Evolutionary conservation across 2,797 vertebrate species (phyloP), one percentile per base, ranked within the genome.

Genomic region (Anguilla anguilla): DNA sequence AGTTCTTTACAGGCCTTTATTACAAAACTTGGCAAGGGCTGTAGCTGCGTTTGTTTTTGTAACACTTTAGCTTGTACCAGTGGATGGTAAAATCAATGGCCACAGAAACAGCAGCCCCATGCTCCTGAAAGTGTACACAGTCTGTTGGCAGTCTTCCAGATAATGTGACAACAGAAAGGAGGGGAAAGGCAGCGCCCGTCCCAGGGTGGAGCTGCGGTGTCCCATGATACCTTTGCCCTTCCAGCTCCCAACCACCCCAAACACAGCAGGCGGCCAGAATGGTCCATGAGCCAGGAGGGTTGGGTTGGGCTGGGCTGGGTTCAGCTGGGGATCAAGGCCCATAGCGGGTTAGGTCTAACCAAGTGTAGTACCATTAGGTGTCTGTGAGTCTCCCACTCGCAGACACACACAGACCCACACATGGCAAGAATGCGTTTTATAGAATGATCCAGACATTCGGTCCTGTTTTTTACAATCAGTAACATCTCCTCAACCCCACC

Each of bases 1-100:
- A 10, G 43, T 82, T 82, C 46, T 82, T 82, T 25, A 82, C 79
- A 49, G 46, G 79, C 79, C 46, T 82, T 43, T 79, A 46, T 79
- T 79, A 79, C 39, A 79, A 46, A 43, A 46, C 74, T 19, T 79
- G 74, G 35, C 74, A 79, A 15, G 35, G 74, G 13, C 19, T 19
- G 17, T 39, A 22, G 15, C 11, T 19, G 15, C 74, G 6, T 79
- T 79, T 79, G 74, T 39, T 43, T 77, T 43, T 46, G 15, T 46
- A 43, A 79, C 35, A 39, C 74, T 79, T 46, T 46, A 1, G 39
- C 74, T 46, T 79, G 74, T 79, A 79, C 4, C 13, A 7, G 17
- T 0, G 17, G 19, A 79, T 19, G 35, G 74, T 79, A 79, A 79
- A 79, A 79, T 79, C 74, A 79, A 79, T 43, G 74, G 35, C 74